These are phyloP conservation scores for Megalopta genalis DNA, from an alignment of 1,140 invertebrate species.

Conservation along the genomic window DNA sequence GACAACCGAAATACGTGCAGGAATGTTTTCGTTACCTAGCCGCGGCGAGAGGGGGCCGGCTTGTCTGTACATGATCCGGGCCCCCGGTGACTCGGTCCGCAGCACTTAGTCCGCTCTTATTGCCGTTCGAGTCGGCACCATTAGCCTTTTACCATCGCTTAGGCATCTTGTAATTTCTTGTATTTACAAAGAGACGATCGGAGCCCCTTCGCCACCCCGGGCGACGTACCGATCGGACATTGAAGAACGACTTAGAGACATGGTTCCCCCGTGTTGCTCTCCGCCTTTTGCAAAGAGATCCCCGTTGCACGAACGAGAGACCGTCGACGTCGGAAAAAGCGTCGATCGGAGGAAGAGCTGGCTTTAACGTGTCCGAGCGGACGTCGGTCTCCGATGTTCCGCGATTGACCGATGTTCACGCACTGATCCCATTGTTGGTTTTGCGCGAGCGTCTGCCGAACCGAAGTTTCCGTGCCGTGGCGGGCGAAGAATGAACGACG, in stretches of 20 bases:
- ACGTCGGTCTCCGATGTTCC: background rate
- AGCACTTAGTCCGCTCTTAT: slow-evolving; percentile 63
- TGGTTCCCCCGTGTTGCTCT: slow-evolving; percentile 49
- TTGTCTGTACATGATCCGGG: slow-evolving; percentile 45
- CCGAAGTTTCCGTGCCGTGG: too few relatives aligned
- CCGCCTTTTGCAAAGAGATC: too few relatives aligned
- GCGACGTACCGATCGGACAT: slow-evolving; percentile 63
- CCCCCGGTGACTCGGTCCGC: slow-evolving; percentile 50
- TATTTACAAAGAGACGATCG: slow-evolving; percentile 54
- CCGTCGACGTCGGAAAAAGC: slow-evolving; percentile 45
- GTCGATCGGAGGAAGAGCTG: background rate
- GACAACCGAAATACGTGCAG: slow-evolving; percentile 56
- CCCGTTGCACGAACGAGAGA: background rate
- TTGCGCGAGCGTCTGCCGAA: too few relatives aligned
- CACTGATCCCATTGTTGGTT: background rate
- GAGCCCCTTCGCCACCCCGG: slow-evolving; percentile 36
- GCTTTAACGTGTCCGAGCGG: slow-evolving; percentile 9
- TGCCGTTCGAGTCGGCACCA: slow-evolving; percentile 56
- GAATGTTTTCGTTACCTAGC: slow-evolving; percentile 56
- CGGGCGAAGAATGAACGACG: too few relatives aligned
- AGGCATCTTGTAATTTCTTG: slow-evolving; percentile 75
- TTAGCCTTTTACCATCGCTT: slow-evolving; percentile 62
- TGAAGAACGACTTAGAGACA: slow-evolving; percentile 58
- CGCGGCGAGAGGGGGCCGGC: slow-evolving; percentile 35
- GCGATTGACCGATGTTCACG: slow-evolving; percentile 15